phyloP scores from a whole-genome alignment of 2,888 invertebrate genomes.

The Clistopyga incitator region DNA sequence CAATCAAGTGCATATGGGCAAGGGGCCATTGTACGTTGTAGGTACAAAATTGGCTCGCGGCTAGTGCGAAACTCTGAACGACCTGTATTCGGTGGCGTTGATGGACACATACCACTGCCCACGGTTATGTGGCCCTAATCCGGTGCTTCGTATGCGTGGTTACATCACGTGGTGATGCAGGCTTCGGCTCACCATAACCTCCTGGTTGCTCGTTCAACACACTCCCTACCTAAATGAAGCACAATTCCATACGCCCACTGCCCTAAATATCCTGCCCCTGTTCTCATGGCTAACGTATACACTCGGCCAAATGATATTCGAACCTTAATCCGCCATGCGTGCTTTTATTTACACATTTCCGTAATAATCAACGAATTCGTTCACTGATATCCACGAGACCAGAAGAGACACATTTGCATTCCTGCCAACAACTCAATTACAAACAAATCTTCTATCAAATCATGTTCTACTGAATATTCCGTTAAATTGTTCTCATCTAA shows the following conservation, averaged over 20 bases:
- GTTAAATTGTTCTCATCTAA: too few relatives aligned
- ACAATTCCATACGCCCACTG: not conserved
- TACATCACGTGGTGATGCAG: conserved; percentile 48
- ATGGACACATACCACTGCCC: conserved; percentile 62
- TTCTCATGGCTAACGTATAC: not conserved
- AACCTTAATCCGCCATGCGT: not conserved
- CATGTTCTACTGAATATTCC: too few relatives aligned
- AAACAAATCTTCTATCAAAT: too few relatives aligned
- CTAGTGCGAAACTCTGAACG: conserved; percentile 42
- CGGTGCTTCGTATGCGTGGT: conserved; percentile 65
- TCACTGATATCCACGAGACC: too few relatives aligned
- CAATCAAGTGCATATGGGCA: conserved; percentile 39
- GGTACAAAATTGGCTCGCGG: conserved; percentile 49
- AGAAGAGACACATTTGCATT: too few relatives aligned
- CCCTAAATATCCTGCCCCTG: not conserved
- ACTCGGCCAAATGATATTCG: not conserved
- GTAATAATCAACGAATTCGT: not conserved
- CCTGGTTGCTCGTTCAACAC: conserved; percentile 18
- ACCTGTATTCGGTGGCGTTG: conserved; percentile 63
- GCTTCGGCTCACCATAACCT: conserved; percentile 26
- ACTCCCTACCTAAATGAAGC: not conserved
- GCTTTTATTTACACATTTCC: not conserved
- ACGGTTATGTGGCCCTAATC: conserved; percentile 63
- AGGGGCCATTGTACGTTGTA: conserved; percentile 35
- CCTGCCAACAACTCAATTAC: too few relatives aligned